Conservation (phyloP, 2,888 invertebrate species). For the Folsomia manolachei region DNA sequence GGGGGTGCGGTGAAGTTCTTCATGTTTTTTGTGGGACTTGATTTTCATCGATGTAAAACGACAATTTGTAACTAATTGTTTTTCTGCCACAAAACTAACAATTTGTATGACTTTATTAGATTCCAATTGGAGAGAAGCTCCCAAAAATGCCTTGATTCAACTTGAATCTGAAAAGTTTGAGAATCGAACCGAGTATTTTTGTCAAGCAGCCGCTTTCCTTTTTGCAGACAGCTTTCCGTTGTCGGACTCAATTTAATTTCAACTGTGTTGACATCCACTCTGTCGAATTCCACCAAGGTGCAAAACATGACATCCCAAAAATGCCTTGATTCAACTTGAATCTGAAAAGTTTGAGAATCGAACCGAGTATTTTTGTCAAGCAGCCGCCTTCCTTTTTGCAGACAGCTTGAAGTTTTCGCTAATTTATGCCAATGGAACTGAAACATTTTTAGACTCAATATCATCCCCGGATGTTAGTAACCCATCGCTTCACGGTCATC, state of each 20-base stretch:
- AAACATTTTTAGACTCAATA: neutral
- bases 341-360: neutral
- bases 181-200: neutral
- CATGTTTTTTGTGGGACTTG: neutral
- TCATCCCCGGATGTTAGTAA: neutral
- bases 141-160: neutral
- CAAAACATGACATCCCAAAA: neutral
- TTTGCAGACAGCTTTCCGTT: slow-evolving; percentile 4
- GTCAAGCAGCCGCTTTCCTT: neutral
- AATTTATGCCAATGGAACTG: neutral
- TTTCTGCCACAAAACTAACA: neutral
- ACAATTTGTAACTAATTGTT: too few species aligned
- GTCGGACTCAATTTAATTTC: neutral
- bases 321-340: neutral
- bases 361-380: neutral
- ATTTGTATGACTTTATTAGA: neutral
- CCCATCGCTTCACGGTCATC: neutral
- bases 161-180: neutral
- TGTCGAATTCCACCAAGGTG: slow-evolving; percentile 9
- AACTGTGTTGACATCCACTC: neutral
- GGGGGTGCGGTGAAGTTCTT: neutral
- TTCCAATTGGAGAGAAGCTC: slow-evolving; percentile 5
- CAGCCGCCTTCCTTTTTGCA: neutral
- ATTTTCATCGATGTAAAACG: neutral
- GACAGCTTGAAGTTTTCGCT: slow-evolving; percentile 5